Conservation (phyloP, 2,113 vertebrate genomes). For the Syrrhaptes paradoxus region DNA sequence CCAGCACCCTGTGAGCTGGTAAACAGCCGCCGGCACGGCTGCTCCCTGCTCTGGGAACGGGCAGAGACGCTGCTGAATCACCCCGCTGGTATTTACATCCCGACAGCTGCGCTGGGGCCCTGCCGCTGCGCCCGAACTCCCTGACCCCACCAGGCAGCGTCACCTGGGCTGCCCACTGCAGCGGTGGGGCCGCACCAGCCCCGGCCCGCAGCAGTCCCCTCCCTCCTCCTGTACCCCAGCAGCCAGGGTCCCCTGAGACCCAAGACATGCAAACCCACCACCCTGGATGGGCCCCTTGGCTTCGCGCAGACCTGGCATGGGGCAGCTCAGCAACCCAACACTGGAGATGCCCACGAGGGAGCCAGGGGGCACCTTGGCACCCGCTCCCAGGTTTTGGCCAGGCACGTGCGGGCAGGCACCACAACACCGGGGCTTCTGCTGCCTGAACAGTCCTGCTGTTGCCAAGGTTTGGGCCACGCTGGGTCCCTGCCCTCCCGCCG, state of each 20-base stretch:
- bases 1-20: not conserved
- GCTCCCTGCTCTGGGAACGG: not conserved
- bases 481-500: not conserved
- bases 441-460: not conserved
- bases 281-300: not conserved
- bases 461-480: fast-evolving
- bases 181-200: no score
- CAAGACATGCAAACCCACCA: not conserved
- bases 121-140: not conserved
- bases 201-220: fast-evolving
- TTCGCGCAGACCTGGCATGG: not conserved
- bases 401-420: fast-evolving
- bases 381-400: fast-evolving
- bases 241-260: fast-evolving
- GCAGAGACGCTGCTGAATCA: slow-evolving; percentile 22
- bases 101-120: not conserved
- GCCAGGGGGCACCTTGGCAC: fast-evolving
- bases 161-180: no score
- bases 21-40: not conserved
- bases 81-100: not conserved
- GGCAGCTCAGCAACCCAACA: fast-evolving
- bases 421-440: fast-evolving
- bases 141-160: not conserved
- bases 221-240: not conserved
- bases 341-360: not conserved